A percentile compares a stretch with the other conserved stretches of the same genome.
Evolutionary conservation across 1,140 invertebrate genomes (phyloP).

Genomic region (Cryptotermes secundus): DNA sequence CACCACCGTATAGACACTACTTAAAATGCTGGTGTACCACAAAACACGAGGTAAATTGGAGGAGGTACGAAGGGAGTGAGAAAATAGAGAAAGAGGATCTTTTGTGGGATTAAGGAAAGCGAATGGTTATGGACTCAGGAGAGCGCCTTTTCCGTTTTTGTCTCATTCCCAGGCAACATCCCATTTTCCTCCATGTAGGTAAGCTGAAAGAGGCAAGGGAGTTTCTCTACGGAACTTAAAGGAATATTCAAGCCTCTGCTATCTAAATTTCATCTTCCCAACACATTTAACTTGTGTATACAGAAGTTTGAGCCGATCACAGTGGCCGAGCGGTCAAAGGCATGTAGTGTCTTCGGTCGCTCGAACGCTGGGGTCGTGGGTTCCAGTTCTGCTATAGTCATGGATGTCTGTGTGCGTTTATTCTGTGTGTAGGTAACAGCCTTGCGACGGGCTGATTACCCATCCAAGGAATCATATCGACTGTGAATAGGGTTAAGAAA

Average conservation of each 20-base stretch:
- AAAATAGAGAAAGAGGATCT: not conserved
- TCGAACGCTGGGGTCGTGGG: too few relatives aligned
- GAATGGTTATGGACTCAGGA: not conserved
- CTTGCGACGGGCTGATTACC: too few relatives aligned
- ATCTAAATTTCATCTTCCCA: too few relatives aligned
- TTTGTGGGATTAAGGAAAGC: not conserved
- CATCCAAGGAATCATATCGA: too few relatives aligned
- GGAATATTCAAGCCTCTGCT: not conserved
- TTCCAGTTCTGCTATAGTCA: too few relatives aligned
- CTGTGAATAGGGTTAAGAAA: too few relatives aligned
- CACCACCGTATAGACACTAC: not conserved
- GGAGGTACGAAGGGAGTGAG: not conserved
- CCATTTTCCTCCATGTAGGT: not conserved
- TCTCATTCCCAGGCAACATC: not conserved
- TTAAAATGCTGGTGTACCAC: slow-evolving; percentile 6
- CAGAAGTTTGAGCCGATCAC: too few relatives aligned
- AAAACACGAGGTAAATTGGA: not conserved
- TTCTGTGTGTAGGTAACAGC: too few relatives aligned
- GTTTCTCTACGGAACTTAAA: not conserved
- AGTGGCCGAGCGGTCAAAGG: too few relatives aligned
- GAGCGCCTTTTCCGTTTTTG: not conserved
- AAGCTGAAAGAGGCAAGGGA: not conserved
- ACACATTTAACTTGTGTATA: too few relatives aligned
- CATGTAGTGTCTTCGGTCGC: too few relatives aligned
- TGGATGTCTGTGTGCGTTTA: too few relatives aligned